phyloP scores from a whole-genome alignment of 2,113 vertebrate species.

The Paradoxurus hermaphroditus region DNA sequence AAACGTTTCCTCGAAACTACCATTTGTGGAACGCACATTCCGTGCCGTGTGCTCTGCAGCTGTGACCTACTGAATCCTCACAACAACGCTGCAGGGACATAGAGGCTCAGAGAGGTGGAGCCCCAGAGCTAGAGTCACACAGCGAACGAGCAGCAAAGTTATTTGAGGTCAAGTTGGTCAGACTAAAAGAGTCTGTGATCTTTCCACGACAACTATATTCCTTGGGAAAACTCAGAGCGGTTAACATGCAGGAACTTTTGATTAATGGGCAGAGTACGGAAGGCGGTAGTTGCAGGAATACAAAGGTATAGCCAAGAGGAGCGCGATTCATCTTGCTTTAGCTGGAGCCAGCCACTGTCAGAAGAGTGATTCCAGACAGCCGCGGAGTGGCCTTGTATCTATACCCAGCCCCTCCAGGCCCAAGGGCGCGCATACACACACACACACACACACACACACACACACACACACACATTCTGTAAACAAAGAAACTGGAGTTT shows the following conservation, averaged over 20 bases:
- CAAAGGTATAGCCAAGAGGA: not conserved
- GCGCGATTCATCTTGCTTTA: not conserved
- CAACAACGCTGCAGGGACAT: not conserved
- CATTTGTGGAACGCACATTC: too few species aligned
- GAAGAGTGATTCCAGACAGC: not conserved
- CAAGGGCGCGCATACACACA: not conserved
- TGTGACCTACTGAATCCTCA: not conserved
- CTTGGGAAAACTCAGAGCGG: not conserved
- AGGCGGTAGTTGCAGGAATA: not conserved
- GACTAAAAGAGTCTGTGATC: not conserved
- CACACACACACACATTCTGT: not conserved
- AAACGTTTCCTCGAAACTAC: not conserved
- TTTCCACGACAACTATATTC: not conserved
- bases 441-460: fast-evolving
- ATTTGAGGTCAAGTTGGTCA: not conserved
- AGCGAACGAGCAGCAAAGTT: not conserved
- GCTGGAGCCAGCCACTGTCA: not conserved
- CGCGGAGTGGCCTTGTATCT: not conserved
- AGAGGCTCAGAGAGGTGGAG: not conserved
- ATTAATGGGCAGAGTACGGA: not conserved
- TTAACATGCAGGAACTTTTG: not conserved
- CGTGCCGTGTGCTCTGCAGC: not conserved
- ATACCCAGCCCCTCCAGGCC: not conserved
- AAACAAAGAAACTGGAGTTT: not conserved
- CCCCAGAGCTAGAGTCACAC: not conserved